Base-by-base conservation (phyloP, 2,888 invertebrate species). In the Tachystola acroxantha region DNA sequence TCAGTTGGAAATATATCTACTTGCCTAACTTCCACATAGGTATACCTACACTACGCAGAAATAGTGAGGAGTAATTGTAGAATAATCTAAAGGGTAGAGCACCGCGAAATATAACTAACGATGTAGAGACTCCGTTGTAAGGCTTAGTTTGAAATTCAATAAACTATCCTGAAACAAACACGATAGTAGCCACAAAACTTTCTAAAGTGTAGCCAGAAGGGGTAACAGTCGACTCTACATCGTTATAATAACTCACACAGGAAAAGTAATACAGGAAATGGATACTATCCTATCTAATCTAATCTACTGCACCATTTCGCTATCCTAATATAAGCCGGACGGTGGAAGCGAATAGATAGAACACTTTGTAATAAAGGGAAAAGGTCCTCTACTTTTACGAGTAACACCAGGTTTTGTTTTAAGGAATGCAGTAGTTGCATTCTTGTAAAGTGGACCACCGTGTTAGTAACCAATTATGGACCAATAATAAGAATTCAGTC, bases 381-480 rank as follows among this genome's bases (percentile, higher is more conserved):
- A n/a, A n/a, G n/a, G n/a, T n/a, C n/a, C n/a, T n/a, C n/a, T n/a
- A n/a, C n/a, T n/a, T n/a, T n/a, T n/a, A n/a, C n/a, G n/a, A n/a
- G n/a, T n/a, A n/a, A n/a, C n/a, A n/a, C n/a, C n/a, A n/a, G n/a
- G n/a, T n/a, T n/a, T n/a, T n/a, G n/a, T n/a, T n/a, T n/a, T n/a
- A n/a, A n/a, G n/a, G n/a, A n/a, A n/a, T n/a, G n/a, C n/a, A n/a
- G n/a, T n/a, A 3, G 16, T 12, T 10, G 19, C 22, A 48, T 71
- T 64, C 68, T 54, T 50, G 42, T 63, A 64, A 64, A 43, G 51
- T 37, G 50, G 68, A 63, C 71, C 70, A 70, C 69, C 48, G 42
- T 43, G 45, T 34, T 39, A 41, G 43, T 40, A 41, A 38, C 36
- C 36, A 42, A 48, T 48, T 48, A 48, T 36, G 44, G 43, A 36